Percentiles rank a stretch among this genome's conserved stretches.
Conservation (phyloP, 1,140 invertebrate genomes). For the Acromyrmex heyeri region DNA sequence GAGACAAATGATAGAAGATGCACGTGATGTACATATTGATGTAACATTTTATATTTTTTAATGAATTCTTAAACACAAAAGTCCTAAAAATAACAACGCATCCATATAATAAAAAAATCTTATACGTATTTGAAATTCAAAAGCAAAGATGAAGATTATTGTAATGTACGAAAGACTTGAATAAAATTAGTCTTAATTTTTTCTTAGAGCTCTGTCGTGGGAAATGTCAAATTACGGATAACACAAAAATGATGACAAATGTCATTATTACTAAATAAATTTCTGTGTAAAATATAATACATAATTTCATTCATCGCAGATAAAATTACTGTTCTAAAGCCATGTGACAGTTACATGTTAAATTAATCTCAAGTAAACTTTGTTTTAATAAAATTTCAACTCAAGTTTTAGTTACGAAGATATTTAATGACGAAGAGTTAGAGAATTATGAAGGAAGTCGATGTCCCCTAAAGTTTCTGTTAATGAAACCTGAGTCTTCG, state of each 20-base stretch:
- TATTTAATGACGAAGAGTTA: conserved; percentile 16
- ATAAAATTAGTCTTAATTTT: neutral
- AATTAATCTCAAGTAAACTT: conserved; percentile 19
- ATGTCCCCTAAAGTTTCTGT: neutral
- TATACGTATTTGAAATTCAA: neutral
- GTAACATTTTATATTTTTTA: neutral
- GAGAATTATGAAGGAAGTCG: neutral
- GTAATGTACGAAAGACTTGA: neutral
- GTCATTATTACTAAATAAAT: neutral
- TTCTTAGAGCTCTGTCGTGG: neutral
- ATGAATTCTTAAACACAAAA: neutral
- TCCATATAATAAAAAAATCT: neutral
- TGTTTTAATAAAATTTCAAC: conserved; percentile 10
- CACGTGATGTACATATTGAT: neutral
- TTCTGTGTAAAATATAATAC: neutral
- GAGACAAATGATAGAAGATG: conserved; percentile 12
- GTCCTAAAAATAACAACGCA: neutral
- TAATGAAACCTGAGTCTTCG: neutral
- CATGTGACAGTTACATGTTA: neutral
- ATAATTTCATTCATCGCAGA: neutral
- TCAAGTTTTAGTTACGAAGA: conserved; percentile 2
- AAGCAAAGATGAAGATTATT: neutral
- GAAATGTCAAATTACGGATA: neutral
- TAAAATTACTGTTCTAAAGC: neutral
- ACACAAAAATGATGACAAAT: neutral